Evolutionary conservation across 1,140 invertebrate genomes (phyloP), one percentile per base, ranked within the genome.

Genomic region (Sycobia sp.): DNA sequence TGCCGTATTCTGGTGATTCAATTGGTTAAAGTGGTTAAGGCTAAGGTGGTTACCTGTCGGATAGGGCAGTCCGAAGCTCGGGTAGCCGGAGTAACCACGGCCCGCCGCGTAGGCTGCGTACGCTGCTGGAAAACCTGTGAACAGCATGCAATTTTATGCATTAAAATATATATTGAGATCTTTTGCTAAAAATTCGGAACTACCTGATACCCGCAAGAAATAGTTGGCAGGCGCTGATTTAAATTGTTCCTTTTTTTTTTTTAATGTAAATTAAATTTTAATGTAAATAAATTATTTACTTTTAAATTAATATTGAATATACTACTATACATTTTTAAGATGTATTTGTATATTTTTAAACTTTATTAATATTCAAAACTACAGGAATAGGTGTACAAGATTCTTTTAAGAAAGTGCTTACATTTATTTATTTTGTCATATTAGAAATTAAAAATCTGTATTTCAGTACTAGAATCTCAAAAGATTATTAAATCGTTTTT

Each of bases 61-160:
- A 84, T 95, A 95, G 80, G 93, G 93, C 84, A 95, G 92, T 87
- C 93, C 93, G 86, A 95, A 95, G 88, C 93, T 94, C 87, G 93
- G 93, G 87, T 95, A 95, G 85, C 93, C 92, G 83, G 92, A 94
- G 86, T 95, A 96, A 76, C 93, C 91, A 83, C 93, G 90, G 82
- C 92, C 92, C 78, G 93, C 92, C 84, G 93, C 92, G 83, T 95
- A 95, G 77, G 93, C 92, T 82, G 92, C 92, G 84, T 94, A 94
- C 74, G 92, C 92, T 81, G 93, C 92, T 84, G 92, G 92, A 83
- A 95, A 95, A 87, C 92, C 93, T 94, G 87, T 49, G 79, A 84
- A 63, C 53, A 63, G 38, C 27, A 14, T 25, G 9, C 59, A 62
- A 62, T 62, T 61, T 61, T 61, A 49, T 61, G 27, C 29, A 61